Conservation (phyloP, 2,797 vertebrate species). For the Diglossa cyanea region DNA sequence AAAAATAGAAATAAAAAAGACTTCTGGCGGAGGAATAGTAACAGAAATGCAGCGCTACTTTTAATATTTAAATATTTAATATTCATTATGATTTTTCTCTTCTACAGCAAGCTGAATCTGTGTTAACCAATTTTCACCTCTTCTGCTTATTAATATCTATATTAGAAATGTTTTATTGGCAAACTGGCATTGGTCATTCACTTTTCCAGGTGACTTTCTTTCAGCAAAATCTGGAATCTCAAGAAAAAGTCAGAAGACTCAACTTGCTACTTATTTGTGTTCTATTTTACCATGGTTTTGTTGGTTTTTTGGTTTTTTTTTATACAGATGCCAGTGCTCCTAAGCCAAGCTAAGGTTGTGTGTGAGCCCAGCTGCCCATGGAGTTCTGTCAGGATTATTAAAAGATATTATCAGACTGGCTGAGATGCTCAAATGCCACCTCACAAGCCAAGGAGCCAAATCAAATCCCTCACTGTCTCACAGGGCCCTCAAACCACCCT, state of each 20-base stretch:
- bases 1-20: neutral
- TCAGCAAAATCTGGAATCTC: neutral
- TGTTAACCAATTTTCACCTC: neutral
- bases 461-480: neutral
- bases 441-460: neutral
- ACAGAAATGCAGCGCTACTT: neutral
- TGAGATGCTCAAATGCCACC: neutral
- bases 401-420: neutral
- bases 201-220: neutral
- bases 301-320: neutral
- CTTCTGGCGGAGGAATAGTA: neutral
- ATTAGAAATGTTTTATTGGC: neutral
- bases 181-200: neutral
- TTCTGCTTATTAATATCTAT: neutral
- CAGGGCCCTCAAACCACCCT: neutral
- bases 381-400: constrained; percentile 37
- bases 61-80: neutral
- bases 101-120: neutral
- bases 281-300: neutral
- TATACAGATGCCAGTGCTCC: neutral
- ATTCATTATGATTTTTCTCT: neutral
- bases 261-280: neutral
- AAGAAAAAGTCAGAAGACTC: neutral
- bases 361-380: neutral
- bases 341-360: neutral